Evolutionary conservation across 2,113 vertebrate genomes (phyloP).

Genomic region (Amazona vittata): DNA sequence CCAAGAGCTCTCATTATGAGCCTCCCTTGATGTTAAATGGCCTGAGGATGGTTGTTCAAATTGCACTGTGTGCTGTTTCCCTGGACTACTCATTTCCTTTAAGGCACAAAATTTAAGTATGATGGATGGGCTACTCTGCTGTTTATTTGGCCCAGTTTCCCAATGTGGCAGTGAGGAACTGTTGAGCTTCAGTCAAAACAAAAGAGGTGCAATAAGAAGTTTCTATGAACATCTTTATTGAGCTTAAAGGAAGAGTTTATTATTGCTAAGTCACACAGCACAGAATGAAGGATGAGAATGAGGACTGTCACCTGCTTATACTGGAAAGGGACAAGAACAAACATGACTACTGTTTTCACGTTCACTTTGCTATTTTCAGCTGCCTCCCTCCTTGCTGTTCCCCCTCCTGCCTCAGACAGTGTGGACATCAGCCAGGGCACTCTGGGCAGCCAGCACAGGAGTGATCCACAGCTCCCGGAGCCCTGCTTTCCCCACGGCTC

Average conservation of each 20-base stretch:
- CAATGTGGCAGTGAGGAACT: background rate
- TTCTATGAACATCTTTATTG: slow-evolving; percentile 5
- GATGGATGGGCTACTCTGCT: slow-evolving; percentile 57
- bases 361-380: background rate
- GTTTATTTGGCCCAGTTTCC: slow-evolving; percentile 44
- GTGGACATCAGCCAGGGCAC: background rate
- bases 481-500: background rate
- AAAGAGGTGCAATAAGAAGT: slow-evolving; percentile 12
- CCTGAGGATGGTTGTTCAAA: background rate
- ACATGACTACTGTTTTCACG: background rate
- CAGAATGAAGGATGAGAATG: background rate
- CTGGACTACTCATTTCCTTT: background rate
- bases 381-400: background rate
- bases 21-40: background rate
- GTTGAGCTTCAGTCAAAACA: background rate
- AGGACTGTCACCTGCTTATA: background rate
- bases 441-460: background rate
- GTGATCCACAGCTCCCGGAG: background rate
- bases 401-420: background rate
- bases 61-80: background rate
- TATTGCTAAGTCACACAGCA: background rate
- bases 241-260: slow-evolving; percentile 2
- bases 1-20: background rate
- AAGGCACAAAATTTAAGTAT: slow-evolving; percentile 50
- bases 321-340: background rate